phyloP scores from a whole-genome alignment of 2,113 vertebrate species.

The Oryzias melastigma region DNA sequence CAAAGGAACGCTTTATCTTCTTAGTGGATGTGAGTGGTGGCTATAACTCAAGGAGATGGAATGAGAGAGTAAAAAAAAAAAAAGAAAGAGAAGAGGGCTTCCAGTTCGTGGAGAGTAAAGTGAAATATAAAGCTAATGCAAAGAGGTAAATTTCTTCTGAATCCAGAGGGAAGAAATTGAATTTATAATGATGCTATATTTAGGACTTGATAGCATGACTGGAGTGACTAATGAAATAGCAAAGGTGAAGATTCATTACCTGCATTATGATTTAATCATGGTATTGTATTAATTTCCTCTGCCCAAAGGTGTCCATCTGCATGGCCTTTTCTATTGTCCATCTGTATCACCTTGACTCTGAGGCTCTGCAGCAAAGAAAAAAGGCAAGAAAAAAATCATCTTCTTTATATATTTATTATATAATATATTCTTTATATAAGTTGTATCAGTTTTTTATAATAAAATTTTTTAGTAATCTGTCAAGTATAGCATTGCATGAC shows the following conservation, averaged over 20 bases:
- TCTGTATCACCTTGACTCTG: background rate
- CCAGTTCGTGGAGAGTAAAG: slow-evolving; percentile 49
- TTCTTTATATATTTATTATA: background rate
- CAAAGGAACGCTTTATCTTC: slow-evolving; percentile 55
- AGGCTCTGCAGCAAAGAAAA: slow-evolving; percentile 15
- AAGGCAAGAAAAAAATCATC: slow-evolving; percentile 15
- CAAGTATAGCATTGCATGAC: too few species aligned
- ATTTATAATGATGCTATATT: slow-evolving; percentile 82
- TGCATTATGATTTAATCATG: slow-evolving; percentile 81
- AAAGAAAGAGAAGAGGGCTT: slow-evolving; percentile 52
- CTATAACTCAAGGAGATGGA: slow-evolving; percentile 60
- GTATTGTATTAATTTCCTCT: slow-evolving; percentile 72
- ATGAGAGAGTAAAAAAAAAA: slow-evolving; percentile 69
- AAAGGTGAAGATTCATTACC: slow-evolving; percentile 76
- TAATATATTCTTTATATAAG: too few species aligned
- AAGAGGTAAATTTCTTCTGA: slow-evolving; percentile 55
- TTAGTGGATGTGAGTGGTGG: slow-evolving; percentile 37
- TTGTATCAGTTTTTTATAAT: background rate
- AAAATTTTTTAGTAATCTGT: too few species aligned
- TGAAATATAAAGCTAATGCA: slow-evolving; percentile 77
- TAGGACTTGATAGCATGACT: slow-evolving; percentile 71
- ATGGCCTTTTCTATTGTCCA: slow-evolving; percentile 39
- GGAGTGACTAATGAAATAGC: slow-evolving; percentile 74
- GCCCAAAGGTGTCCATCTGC: slow-evolving; percentile 63
- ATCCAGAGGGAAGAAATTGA: slow-evolving; percentile 71